Base-by-base conservation (phyloP, 2,888 invertebrate species). In the Eucera pruinosa region DNA sequence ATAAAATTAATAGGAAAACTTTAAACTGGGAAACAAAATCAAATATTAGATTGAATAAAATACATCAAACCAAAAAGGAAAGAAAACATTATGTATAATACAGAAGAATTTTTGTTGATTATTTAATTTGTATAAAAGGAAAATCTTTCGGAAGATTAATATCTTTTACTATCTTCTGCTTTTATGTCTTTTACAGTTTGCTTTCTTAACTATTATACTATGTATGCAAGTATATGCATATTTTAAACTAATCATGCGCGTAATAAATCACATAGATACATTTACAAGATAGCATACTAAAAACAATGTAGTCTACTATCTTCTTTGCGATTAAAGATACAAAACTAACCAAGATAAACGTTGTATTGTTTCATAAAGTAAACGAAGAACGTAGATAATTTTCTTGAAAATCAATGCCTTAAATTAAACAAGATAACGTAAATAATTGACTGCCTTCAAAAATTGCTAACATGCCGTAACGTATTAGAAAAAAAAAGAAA, bases 211-310 rank as follows among this genome's bases (percentile, higher is more conserved):
- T 6, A 43, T 27, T 15, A 9, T 43, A 20, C 25, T 43, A 43
- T n/a, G 7, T 43, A 43, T 58, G n/a, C n/a, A 50, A 50, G 13
- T n/a, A 23, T 2, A 18, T 55, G 11, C 11, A 23, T 30, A 20
- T 11, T 55, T 55, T 39, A 4, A 36, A 36, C 39, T 55, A 55
- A 39, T 33, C 20, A 20, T 18, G 2, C 11, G 2, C 4, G 13
- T 33, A 11, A 18, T 43, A 30, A 18, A 47, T 47, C 18, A 33
- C 11, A 48, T 47, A 15, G 61, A 48, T 45, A 61, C 23, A n/a
- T 15, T 13, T 36, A 47, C 2, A 18, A 18, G 7, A n/a, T 20
- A 20, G 15, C 30, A 33, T 11, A 4, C 20, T 9, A 20, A n/a
- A 55, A 57, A 57, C 15, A 41, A 36, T 36, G 13, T 15, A 25